Evolutionary conservation across 2,797 vertebrate species (phyloP), one percentile per base, ranked within the genome.

Genomic region (Threskiornis aethiopicus): DNA sequence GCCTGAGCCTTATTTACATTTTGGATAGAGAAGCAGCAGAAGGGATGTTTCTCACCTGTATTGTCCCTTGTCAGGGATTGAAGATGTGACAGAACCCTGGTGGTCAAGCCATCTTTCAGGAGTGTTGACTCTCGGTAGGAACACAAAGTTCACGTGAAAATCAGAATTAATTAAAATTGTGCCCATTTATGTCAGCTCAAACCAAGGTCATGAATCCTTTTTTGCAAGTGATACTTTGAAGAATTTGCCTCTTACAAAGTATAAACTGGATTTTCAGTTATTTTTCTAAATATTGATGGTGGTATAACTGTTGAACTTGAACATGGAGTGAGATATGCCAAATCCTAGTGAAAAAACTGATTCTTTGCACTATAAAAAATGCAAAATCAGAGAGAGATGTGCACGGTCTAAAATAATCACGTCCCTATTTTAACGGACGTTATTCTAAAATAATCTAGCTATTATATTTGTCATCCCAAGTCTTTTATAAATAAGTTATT

Each of bases 231-330:
- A 41, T 71, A 9, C 29, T 78, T 67, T 59, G 93, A 96, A 96
- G 93, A 95, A 95, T 84, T 81, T 90, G 84, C 87, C 92, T 97
- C 92, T 92, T 91, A 64, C 0, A 52, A 91, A 78, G 6, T 52
- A 51, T 33, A 41, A 93, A 66, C 54, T 92, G 89, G 14, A 66
- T 89, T 91, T 96, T 78, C 82, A 89, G 26, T 86, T 80, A 3
- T 29, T 92, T 77, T 93, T 94, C 28, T 69, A 55, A 75, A 78
- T 62, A n/a, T 24, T 94, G 96, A 29, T 96, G 94, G 94, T 96
- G 82, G 33, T 84, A 79, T 96, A 96, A 94, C 79, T 83, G 29
- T 61, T 85, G n/a, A 86, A 79, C 18, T 41, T 65, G 21, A 83
- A 19, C 18, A 33, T 35, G 21, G 55, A 49, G n/a, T 42, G 37